phyloP scores from a whole-genome alignment of 1,140 invertebrate species.

The Zaprionus ghesquierei region DNA sequence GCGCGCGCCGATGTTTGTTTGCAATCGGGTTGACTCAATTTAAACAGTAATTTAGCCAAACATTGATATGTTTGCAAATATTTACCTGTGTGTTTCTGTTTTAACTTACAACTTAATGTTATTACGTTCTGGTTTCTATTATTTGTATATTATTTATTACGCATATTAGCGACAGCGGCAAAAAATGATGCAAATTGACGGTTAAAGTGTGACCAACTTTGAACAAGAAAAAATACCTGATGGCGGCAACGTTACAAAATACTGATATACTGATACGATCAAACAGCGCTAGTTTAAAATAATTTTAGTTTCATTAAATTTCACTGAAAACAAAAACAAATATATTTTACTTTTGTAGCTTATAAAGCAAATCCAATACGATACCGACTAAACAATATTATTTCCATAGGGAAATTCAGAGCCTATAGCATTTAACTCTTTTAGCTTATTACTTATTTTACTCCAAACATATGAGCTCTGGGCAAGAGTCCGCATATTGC shows the following conservation, averaged over 20 bases:
- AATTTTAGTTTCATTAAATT: neutral
- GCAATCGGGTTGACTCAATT: neutral
- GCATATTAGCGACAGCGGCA: neutral
- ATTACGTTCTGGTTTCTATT: neutral
- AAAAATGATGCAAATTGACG: neutral
- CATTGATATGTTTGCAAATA: neutral
- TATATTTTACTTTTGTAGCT: neutral
- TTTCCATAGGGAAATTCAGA: constrained; percentile 19
- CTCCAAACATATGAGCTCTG: constrained; percentile 1
- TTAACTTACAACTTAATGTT: neutral
- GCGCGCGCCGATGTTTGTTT: neutral
- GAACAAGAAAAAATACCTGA: neutral
- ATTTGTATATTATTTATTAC: neutral
- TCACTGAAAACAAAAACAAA: neutral
- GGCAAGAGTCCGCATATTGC: constrained; percentile 86
- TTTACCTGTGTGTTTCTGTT: neutral
- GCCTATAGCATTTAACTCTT: constrained; percentile 12
- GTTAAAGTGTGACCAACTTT: constrained; percentile 5
- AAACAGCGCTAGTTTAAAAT: neutral
- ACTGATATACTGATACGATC: neutral
- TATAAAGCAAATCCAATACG: neutral
- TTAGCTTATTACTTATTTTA: constrained; percentile 1
- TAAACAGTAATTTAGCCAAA: neutral
- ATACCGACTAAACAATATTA: neutral
- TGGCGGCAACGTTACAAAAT: neutral